Evolutionary conservation across 2,113 vertebrate genomes (phyloP).

Genomic region (Perca flavescens): DNA sequence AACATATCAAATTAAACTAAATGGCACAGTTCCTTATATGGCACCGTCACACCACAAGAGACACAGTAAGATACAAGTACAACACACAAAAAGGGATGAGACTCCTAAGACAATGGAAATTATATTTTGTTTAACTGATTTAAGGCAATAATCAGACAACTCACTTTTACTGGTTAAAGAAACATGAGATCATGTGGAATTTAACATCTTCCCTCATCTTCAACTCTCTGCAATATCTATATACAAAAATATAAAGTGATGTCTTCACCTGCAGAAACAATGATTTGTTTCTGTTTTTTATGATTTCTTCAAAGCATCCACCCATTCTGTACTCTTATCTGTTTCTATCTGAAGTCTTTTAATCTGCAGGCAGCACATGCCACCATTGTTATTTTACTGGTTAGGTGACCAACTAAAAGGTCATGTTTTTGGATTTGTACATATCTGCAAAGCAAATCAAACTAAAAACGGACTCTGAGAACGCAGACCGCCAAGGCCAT

Average conservation of each 20-base stretch:
- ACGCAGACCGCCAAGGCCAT: too few species aligned
- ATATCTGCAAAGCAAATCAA: not conserved
- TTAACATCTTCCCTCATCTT: not conserved
- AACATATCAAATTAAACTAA: not conserved
- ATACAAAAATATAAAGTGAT: not conserved
- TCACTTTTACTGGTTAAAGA: not conserved
- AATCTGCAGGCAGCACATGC: conserved; percentile 8
- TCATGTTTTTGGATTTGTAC: not conserved
- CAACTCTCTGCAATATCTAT: conserved; percentile 3
- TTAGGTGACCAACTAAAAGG: not conserved
- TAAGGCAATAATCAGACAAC: not conserved
- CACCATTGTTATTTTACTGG: not conserved
- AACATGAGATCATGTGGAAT: not conserved
- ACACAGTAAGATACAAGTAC: too few species aligned
- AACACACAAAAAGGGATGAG: not conserved
- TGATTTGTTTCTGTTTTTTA: not conserved
- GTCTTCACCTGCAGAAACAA: conserved; percentile 1
- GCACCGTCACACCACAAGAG: too few species aligned
- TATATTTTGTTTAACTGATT: not conserved
- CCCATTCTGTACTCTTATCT: not conserved
- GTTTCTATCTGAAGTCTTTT: conserved; percentile 20
- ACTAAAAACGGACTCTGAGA: not conserved
- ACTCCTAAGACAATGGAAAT: not conserved
- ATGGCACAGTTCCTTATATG: not conserved
- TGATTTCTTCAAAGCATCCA: conserved; percentile 29